These are phyloP conservation scores for Ephestia elutella DNA, from an alignment of 1,140 invertebrate species.

Conservation along the genomic window DNA sequence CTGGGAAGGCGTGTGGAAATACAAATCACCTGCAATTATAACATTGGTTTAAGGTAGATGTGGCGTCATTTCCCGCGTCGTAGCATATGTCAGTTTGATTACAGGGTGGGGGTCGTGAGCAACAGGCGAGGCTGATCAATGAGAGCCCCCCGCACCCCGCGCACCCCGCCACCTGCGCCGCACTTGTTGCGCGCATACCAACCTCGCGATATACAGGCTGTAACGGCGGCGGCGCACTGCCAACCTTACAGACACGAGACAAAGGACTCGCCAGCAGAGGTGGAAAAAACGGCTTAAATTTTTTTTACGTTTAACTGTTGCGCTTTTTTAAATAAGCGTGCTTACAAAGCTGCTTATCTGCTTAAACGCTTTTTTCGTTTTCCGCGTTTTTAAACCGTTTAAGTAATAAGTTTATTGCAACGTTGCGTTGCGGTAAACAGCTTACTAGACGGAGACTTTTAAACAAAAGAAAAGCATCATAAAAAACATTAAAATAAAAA, in stretches of 20 bases:
- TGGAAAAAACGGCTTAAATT: no score
- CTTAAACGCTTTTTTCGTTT: no score
- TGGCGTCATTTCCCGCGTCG: slow-evolving; percentile 26
- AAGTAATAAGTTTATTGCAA: no score
- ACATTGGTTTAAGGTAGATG: slow-evolving; percentile 19
- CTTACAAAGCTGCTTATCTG: no score
- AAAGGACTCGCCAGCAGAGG: neutral
- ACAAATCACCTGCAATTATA: slow-evolving; percentile 9
- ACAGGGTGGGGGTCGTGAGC: slow-evolving; percentile 37
- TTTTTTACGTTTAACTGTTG: no score
- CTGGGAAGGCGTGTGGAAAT: slow-evolving; percentile 1
- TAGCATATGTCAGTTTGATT: slow-evolving; percentile 29
- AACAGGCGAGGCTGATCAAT: slow-evolving; percentile 66
- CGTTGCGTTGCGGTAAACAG: no score
- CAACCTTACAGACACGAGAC: neutral
- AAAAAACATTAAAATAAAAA: no score
- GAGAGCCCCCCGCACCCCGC: slow-evolving; percentile 37
- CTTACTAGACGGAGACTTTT: no score
- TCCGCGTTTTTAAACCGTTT: no score
- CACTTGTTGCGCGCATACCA: slow-evolving; percentile 59
- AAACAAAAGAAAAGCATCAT: no score
- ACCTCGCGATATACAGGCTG: slow-evolving; percentile 18
- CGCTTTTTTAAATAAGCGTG: no score
- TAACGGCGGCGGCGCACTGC: slow-evolving; percentile 10
- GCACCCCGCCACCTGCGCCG: slow-evolving; percentile 45